A percentile compares a stretch with the other conserved stretches of the same genome.
phyloP scores from a whole-genome alignment of 35 echinoderm and acorn worm genomes.

The Lytechinus variegatus region DNA sequence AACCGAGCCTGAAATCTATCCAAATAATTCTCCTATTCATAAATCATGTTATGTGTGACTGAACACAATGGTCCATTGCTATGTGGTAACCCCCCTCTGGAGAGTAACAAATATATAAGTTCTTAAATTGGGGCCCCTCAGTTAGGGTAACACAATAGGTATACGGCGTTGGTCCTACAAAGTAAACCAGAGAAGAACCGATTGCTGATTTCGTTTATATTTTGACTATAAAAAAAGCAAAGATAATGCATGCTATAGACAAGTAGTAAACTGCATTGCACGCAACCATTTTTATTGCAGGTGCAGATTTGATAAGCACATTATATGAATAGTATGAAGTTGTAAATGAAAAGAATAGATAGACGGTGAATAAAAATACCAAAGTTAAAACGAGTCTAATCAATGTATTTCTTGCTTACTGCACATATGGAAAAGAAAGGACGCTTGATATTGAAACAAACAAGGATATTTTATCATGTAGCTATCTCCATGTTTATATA shows the following conservation, averaged over 20 bases:
- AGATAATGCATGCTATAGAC: neutral
- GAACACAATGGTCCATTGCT: neutral
- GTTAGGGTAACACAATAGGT: neutral
- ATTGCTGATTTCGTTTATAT: neutral
- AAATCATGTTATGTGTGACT: conserved; percentile 3
- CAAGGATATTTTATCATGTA: no score
- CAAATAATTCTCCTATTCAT: neutral
- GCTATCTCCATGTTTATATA: no score
- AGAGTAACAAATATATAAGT: neutral
- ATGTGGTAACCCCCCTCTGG: neutral
- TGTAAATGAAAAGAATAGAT: no score
- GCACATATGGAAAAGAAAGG: no score
- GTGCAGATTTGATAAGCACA: neutral
- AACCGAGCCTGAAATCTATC: neutral
- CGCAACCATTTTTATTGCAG: neutral
- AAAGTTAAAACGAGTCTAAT: no score
- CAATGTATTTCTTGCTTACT: no score
- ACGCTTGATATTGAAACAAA: no score
- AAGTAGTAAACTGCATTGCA: neutral
- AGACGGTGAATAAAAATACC: no score
- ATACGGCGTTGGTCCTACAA: neutral
- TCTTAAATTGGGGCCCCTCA: neutral
- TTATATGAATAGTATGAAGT: no score
- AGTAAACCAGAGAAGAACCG: neutral
- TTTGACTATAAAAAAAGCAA: neutral